Conservation (phyloP, 1,140 invertebrate species). For the Saxidomus purpurata region DNA sequence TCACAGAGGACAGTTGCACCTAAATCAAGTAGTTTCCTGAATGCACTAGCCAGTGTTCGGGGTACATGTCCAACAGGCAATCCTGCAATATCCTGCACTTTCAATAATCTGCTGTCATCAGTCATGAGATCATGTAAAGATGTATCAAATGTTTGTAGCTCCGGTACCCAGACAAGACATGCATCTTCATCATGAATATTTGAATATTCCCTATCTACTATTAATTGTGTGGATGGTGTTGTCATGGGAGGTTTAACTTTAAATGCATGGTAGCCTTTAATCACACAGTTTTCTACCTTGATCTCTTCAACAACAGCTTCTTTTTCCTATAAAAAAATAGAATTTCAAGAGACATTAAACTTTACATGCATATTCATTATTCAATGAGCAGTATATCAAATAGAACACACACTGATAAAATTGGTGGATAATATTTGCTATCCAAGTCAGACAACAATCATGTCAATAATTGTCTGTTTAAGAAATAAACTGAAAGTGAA, state of each 20-base stretch:
- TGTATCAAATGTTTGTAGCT: background rate
- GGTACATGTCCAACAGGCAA: constrained; percentile 64
- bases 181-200: constrained; percentile 51
- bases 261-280: no score
- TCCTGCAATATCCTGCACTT: constrained; percentile 48
- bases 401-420: no score
- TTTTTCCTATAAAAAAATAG: background rate
- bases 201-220: constrained; percentile 39
- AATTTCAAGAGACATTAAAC: background rate
- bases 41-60: background rate
- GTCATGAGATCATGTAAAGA: constrained; percentile 20
- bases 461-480: no score
- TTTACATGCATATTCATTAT: no score
- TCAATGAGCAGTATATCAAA: no score
- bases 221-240: constrained; percentile 11
- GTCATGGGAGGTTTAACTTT: constrained; percentile 30
- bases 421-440: no score
- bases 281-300: constrained; percentile 8
- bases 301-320: background rate
- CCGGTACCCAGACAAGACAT: constrained; percentile 49
- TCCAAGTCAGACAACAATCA: no score
- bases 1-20: constrained; percentile 22
- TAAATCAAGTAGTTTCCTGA: constrained; percentile 40
- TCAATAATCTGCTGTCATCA: constrained; percentile 17
- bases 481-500: no score